Base-by-base conservation (phyloP, 30 jellyfish, hydroid and myxozoan species). In the Nemopilema nomurai region DNA sequence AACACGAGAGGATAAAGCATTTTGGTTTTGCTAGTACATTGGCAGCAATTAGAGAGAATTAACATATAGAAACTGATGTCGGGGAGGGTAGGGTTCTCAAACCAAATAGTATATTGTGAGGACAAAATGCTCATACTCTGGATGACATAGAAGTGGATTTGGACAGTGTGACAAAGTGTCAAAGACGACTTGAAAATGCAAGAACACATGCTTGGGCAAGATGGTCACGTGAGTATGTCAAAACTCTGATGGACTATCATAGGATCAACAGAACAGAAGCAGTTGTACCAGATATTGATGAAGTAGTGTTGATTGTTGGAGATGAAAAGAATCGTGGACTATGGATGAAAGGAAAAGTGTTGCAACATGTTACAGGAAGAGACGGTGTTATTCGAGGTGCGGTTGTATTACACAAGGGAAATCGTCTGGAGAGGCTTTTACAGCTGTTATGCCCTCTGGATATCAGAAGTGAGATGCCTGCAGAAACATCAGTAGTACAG, bases 351-450 rank as follows among this genome's bases (percentile, higher is more conserved):
- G 83, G 83, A 22, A 73, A 27, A 73, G 83, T 73, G 20, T 9
- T 73, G 8, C 3, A 73, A 8, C 83, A 73, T 71, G 83, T 73
- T 1, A 73, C 24, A 4, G 80, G 80, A 4, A 69, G 22, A 69
- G 80, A 69, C n/a, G 80, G 80, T 4, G 80, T 69, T 67, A 73
- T 73, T 73, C 51, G 62, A 8, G 86, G 75, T 49, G 86, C 71
- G 22, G 18, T 79, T 28, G 67, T 79, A 62, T 21, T 67, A 29
- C 90, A 80, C 76, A 80, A 80, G 21, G 76, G 90, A 67, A 32
- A 67, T 30, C 82, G 19, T 30, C 8, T 80, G 71, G 74, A 80
- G 49, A n/a, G 90, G 49, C 82, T 82, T 31, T 33, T 67, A 21
- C 90, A 80, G 26, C 16, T 68, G 62, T 25, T 80, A 28, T 65